phyloP scores from a whole-genome alignment of 2,888 invertebrate genomes.

The Lamellibrachia satsuma region DNA sequence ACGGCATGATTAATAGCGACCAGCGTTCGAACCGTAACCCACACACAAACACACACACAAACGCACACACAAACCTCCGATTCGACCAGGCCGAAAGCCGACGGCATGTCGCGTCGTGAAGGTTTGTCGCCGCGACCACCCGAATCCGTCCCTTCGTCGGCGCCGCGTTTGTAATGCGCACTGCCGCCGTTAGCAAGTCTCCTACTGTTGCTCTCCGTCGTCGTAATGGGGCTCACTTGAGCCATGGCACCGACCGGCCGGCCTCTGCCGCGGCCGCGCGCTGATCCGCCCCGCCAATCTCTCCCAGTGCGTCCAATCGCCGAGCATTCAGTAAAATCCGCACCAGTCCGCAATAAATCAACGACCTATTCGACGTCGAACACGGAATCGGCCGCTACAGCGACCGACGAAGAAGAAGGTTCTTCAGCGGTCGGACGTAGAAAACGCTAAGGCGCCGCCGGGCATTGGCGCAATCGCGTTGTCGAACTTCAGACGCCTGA shows the following conservation, averaged over 20 bases:
- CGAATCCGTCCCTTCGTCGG: neutral
- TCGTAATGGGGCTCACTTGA: slow-evolving; percentile 1
- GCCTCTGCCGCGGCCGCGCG: neutral
- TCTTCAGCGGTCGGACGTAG: neutral
- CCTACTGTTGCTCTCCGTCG: neutral
- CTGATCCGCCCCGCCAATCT: neutral
- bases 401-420: neutral
- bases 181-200: neutral
- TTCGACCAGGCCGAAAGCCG: neutral
- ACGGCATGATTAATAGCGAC: neutral
- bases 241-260: neutral
- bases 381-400: neutral
- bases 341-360: neutral
- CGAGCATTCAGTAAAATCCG: neutral
- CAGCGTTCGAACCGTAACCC: neutral
- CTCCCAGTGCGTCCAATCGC: neutral
- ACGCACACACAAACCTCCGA: slow-evolving; percentile 3
- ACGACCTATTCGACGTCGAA: neutral
- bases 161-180: neutral
- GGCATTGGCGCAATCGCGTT: neutral
- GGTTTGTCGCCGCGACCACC: neutral
- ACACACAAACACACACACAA: neutral
- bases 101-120: slow-evolving; percentile 1
- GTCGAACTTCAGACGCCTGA: neutral
- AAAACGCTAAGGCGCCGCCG: neutral